Conservation (phyloP, 1,140 invertebrate species). For the Neotoxoptera formosana region DNA sequence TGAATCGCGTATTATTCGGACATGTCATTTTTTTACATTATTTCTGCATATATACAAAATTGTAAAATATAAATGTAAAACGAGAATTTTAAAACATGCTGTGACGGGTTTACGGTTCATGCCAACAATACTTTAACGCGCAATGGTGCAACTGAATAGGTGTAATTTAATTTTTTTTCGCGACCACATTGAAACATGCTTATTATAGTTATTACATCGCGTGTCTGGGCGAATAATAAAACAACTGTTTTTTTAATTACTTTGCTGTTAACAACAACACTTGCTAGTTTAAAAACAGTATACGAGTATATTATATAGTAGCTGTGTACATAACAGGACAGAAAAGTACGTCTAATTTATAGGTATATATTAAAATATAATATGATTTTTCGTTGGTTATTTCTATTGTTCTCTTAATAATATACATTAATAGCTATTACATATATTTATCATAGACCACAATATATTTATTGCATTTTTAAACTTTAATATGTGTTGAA, state of each 20-base stretch:
- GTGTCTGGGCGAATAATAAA: not conserved
- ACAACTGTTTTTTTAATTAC: slow-evolving; percentile 45
- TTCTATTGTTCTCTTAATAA: not conserved
- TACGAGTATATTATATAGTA: not conserved
- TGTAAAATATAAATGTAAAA: not conserved
- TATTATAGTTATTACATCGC: not conserved
- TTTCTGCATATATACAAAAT: not conserved
- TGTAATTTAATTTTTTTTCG: slow-evolving; percentile 28
- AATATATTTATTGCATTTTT: not conserved
- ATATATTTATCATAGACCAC: not conserved
- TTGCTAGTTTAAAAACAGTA: not conserved
- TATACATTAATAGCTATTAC: not conserved
- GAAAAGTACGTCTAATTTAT: not conserved
- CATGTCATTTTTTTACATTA: not conserved
- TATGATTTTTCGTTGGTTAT: not conserved
- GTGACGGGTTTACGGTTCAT: slow-evolving; percentile 10
- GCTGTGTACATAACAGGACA: not conserved
- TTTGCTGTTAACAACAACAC: not conserved
- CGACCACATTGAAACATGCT: slow-evolving; percentile 19
- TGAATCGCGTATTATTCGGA: not conserved
- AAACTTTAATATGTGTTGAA: not conserved
- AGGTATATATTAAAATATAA: not conserved
- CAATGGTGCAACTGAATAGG: slow-evolving; percentile 22
- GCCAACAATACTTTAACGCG: slow-evolving; percentile 10
- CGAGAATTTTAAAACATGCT: not conserved